Base-by-base conservation (phyloP, 1,140 invertebrate species). In the Telenomus remus region DNA sequence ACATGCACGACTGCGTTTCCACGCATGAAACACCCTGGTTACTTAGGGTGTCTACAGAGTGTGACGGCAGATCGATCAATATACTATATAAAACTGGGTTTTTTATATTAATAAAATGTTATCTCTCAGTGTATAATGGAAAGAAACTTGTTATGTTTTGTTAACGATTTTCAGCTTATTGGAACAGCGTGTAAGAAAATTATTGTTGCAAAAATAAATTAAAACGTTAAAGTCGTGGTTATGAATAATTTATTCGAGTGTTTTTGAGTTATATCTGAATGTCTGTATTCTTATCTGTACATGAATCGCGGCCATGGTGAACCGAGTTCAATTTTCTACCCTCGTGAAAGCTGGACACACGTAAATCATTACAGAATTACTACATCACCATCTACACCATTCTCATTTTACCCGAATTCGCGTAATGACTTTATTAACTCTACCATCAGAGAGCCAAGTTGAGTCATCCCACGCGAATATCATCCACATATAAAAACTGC, bases 1-100 rank as follows among this genome's bases (percentile, higher is more conserved):
- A 47, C 59, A 78, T 73, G 66, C 59, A 60, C 59, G 70, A 69
- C 59, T 63, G 54, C 11, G 54, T 74, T 71, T 78, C 64, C 70
- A 74, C 51, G 60, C 76, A 74, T 74, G 70, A 56, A 56, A 70
- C 65, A 42, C 65, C 49, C 54, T 50, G 59, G 60, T 37, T 42
- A 61, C 76, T 74, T 73, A 53, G 70, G 65, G 76, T 78, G 65
- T 69, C 60, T 65, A 65, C 64, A 69, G 59, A 64, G 68, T 77
- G 69, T 77, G 64, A 77, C 75, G 64, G 57, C 54, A 56, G 50
- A 53, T 76, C 66, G 74, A 57, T 78, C 64, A 49, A 78, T 73
- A 78, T 46, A 44, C 46, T 43, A 12, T 68, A 27, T 27, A 6
- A 27, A 27, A 27, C 19, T 27, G 1, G 19, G 1, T 1, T 27